These are phyloP conservation scores for Hemicrepidius hirtus DNA, from an alignment of 2,888 invertebrate genomes.

Conservation along the genomic window DNA sequence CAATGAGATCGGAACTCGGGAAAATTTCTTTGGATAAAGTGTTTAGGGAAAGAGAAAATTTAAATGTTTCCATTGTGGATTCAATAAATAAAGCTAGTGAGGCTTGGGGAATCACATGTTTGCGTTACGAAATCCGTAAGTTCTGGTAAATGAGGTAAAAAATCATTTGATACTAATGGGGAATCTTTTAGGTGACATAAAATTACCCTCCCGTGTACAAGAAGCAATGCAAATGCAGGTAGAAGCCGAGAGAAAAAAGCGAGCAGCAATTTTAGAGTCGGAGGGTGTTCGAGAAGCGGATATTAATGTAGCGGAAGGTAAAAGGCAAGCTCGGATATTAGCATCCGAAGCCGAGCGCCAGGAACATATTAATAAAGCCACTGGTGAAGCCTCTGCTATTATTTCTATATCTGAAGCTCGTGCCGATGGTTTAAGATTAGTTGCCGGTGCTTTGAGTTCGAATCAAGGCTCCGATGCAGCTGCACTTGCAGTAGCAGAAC, in stretches of 20 bases:
- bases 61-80: slow-evolving; percentile 96
- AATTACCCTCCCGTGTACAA: slow-evolving; percentile 91
- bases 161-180: slow-evolving; percentile 2
- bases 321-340: slow-evolving; percentile 91
- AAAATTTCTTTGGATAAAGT: slow-evolving; percentile 98
- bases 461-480: slow-evolving; percentile 90
- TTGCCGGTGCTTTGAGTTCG: slow-evolving; percentile 80
- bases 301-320: slow-evolving; percentile 98
- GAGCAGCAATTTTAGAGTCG: slow-evolving; percentile 97
- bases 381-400: slow-evolving; percentile 94
- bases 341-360: slow-evolving; percentile 95
- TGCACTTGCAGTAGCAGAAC: slow-evolving; percentile 93
- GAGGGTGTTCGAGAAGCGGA: slow-evolving; percentile 94
- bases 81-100: slow-evolving; percentile 98
- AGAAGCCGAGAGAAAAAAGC: slow-evolving; percentile 96
- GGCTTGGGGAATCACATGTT: slow-evolving; percentile 98
- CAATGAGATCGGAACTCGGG: slow-evolving; percentile 99
- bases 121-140: slow-evolving; percentile 95
- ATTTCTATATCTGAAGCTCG: slow-evolving; percentile 93
- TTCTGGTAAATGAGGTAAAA: slow-evolving; percentile 53
- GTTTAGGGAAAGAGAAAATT: slow-evolving; percentile 95
- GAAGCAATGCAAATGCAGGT: slow-evolving; percentile 99
- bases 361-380: slow-evolving; percentile 95
- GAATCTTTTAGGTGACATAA: slow-evolving; percentile 85
- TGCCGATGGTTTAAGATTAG: slow-evolving; percentile 85